A percentile compares a stretch with the other conserved stretches of the same genome.
These are phyloP conservation scores for Salticus scenicus DNA, from an alignment of 2,888 invertebrate genomes.

Conservation along the genomic window DNA sequence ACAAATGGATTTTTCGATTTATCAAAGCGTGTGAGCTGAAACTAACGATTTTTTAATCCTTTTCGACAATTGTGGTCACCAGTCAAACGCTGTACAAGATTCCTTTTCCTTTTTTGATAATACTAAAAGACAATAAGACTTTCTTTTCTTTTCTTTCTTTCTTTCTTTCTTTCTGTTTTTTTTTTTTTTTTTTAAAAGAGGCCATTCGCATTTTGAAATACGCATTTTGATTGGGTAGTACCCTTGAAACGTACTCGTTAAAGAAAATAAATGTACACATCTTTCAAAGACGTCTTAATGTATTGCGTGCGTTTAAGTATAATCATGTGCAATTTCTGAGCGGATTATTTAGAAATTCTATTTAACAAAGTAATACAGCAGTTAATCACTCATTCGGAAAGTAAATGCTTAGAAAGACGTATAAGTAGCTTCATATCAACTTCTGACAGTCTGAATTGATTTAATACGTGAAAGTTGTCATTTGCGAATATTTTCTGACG, in stretches of 20 bases:
- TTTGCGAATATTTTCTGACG: too few species aligned
- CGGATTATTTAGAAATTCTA: neutral
- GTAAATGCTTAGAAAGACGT: too few species aligned
- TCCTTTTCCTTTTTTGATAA: neutral
- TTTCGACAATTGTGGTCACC: neutral
- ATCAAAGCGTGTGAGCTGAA: conserved; percentile 12
- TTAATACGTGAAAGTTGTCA: too few species aligned
- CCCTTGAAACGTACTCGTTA: conserved; percentile 14
- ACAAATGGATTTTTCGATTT: conserved; percentile 3
- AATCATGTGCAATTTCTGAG: neutral
- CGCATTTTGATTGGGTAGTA: neutral
- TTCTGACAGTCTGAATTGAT: too few species aligned
- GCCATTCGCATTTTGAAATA: conserved; percentile 12
- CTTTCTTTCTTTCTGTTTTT: too few species aligned
- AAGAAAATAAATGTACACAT: conserved; percentile 23
- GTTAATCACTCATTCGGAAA: neutral
- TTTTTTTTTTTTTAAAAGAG: too few species aligned
- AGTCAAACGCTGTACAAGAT: neutral
- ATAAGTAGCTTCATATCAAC: too few species aligned
- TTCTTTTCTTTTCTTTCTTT: neutral
- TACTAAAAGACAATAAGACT: neutral
- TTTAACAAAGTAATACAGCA: neutral
- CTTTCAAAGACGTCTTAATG: conserved; percentile 17
- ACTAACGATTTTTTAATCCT: conserved; percentile 5
- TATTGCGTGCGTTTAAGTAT: conserved; percentile 4